Evolutionary conservation across 2,797 vertebrate species (phyloP), one percentile per base, ranked within the genome.

Genomic region (Gadopsis marmoratus): DNA sequence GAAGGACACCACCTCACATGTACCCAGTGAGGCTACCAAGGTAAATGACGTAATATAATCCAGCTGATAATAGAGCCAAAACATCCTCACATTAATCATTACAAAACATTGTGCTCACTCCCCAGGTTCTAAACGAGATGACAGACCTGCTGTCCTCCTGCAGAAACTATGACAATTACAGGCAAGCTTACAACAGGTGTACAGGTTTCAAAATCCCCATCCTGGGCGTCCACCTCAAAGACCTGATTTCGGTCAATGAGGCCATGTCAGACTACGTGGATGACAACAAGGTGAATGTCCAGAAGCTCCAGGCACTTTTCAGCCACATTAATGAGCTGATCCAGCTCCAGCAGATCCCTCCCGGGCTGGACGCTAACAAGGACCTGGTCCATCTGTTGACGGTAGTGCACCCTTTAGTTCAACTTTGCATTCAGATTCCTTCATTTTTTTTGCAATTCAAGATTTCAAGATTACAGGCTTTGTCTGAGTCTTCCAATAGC

Each of bases 301-400:
- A 97, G 87, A 99, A 99, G 90, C 94, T 99, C 0, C 96, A 97
- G 79, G 96, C 97, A 5, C 95, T 99, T 60, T 98, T 98, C 90
- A 97, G 94, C 86, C 97, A 98, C 68, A 98, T 99, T 87, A 97
- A 96, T 13, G 97, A 98, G 54, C 93, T 99, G 84, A 95, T 99
- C 90, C 97, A 97, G 84, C 95, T 99, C 19, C 98, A 99, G 89
- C 97, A 98, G 90, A 93, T 96, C 76, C 96, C 96, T 4, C 97
- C 97, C 5, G 95, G 92, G 10, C 82, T 99, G 85, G 98, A 99
- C 4, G 97, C 97, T 59, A 98, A 99, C 93, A 98, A 97, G 92
- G 98, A 99, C 93, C 94, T 99, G 81, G 97, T 99, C 86, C 98
- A 99, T 87, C 94, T 99, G 75, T 89, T 98, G 76, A 99, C 97